Evolutionary conservation across 2,888 invertebrate genomes (phyloP).

Genomic region (Nasonovia ribisnigri): DNA sequence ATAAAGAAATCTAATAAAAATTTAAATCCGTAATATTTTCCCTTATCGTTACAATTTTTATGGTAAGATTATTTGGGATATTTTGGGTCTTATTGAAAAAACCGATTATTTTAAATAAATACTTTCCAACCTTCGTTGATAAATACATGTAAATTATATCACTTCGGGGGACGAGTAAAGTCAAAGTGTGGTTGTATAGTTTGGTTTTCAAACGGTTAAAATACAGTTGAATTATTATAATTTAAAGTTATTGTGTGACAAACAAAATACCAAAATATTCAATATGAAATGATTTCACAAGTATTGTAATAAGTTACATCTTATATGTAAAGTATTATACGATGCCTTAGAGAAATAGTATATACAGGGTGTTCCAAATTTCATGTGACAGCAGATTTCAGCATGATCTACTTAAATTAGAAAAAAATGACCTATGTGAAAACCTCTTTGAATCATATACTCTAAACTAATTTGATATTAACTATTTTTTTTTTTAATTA

Average conservation of each 20-base stretch:
- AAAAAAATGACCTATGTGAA: too few species aligned
- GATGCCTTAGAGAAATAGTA: too few species aligned
- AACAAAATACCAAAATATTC: not conserved
- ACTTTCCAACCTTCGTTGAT: not conserved
- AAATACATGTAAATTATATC: not conserved
- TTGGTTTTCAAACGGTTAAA: not conserved
- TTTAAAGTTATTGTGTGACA: not conserved
- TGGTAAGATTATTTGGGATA: conserved; percentile 16
- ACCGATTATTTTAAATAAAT: not conserved
- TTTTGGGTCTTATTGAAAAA: not conserved
- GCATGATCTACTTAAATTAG: too few species aligned
- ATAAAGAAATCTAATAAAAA: not conserved
- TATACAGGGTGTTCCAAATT: too few species aligned
- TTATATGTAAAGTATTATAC: not conserved
- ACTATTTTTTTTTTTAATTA: too few species aligned
- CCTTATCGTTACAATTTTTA: not conserved
- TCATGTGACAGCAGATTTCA: too few species aligned
- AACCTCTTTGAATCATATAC: too few species aligned
- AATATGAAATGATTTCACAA: not conserved
- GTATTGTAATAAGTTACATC: not conserved
- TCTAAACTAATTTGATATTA: too few species aligned
- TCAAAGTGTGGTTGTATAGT: not conserved
- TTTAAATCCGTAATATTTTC: conserved; percentile 3
- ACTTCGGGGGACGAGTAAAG: not conserved
- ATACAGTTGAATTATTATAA: not conserved